Evolutionary conservation across 2,113 vertebrate species (phyloP).

Genomic region (Phoxinus phoxinus): DNA sequence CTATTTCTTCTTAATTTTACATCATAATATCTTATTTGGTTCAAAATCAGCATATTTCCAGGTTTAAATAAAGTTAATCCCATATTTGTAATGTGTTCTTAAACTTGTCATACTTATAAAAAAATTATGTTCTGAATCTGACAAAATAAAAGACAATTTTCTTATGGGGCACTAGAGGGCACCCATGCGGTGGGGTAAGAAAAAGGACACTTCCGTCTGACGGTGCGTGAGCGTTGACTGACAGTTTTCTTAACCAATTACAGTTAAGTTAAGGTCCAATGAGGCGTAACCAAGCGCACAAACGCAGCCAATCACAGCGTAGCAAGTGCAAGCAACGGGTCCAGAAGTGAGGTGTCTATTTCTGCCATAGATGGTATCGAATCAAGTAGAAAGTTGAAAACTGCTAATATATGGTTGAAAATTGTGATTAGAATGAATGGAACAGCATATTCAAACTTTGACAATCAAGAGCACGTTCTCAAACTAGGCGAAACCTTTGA

Average conservation of each 20-base stretch:
- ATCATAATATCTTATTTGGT: background rate
- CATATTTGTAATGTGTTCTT: background rate
- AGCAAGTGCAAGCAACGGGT: constrained; percentile 51
- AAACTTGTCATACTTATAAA: background rate
- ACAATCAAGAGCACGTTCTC: constrained; percentile 87
- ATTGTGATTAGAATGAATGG: constrained; percentile 83
- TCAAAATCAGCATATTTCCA: background rate
- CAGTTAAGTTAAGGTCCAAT: background rate
- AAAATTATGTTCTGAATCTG: background rate
- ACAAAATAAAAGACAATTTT: background rate
- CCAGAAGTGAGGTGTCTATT: constrained; percentile 43
- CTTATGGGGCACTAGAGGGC: background rate
- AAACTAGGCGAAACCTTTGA: constrained; percentile 92
- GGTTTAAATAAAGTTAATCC: background rate
- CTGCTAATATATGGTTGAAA: constrained; percentile 59
- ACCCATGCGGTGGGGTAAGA: background rate
- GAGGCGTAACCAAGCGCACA: constrained; percentile 47
- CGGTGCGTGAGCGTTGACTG: constrained; percentile 47
- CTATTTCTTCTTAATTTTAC: background rate
- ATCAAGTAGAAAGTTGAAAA: constrained; percentile 68
- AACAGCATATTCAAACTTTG: constrained; percentile 79
- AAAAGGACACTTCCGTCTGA: constrained; percentile 2
- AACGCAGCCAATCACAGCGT: constrained; percentile 61
- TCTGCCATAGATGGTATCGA: constrained; percentile 66
- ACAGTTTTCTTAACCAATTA: constrained; percentile 14